Conservation (phyloP, 2,888 invertebrate genomes). For the Branchipolynoe longqiensis region DNA sequence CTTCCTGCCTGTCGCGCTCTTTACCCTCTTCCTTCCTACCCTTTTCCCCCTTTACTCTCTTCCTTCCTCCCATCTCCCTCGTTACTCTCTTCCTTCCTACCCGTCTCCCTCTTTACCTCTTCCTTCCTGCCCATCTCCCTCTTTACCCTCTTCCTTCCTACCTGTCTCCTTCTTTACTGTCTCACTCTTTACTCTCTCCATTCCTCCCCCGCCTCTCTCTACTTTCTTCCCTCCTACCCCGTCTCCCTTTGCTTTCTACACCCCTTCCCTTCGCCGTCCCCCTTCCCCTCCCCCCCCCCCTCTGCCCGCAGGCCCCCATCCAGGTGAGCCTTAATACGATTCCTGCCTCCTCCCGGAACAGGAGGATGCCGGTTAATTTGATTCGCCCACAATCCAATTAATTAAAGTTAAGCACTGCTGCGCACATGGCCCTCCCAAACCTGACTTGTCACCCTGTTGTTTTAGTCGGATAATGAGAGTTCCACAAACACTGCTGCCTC, state of each 20-base stretch:
- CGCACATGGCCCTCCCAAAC: constrained; percentile 43
- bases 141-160: not conserved
- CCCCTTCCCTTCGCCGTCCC: not conserved
- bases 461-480: constrained; percentile 51
- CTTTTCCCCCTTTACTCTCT: no score
- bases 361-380: constrained; percentile 30
- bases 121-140: not conserved
- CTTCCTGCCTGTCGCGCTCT: no score
- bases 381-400: constrained; percentile 54
- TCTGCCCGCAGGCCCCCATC: constrained; percentile 10
- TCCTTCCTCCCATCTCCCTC: no score
- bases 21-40: no score
- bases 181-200: not conserved
- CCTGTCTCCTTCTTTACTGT: not conserved
- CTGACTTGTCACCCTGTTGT: constrained; percentile 14
- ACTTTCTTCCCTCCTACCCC: not conserved
- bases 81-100: no score
- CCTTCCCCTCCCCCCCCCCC: not conserved
- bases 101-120: not conserved
- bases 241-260: not conserved
- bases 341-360: constrained; percentile 13
- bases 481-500: not conserved
- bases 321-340: constrained; percentile 39
- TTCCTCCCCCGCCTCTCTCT: not conserved
- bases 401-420: constrained; percentile 52